Percentiles rank a stretch among this genome's conserved stretches.
phyloP scores from a whole-genome alignment of 1,140 invertebrate genomes.

The Cydia fagiglandana region DNA sequence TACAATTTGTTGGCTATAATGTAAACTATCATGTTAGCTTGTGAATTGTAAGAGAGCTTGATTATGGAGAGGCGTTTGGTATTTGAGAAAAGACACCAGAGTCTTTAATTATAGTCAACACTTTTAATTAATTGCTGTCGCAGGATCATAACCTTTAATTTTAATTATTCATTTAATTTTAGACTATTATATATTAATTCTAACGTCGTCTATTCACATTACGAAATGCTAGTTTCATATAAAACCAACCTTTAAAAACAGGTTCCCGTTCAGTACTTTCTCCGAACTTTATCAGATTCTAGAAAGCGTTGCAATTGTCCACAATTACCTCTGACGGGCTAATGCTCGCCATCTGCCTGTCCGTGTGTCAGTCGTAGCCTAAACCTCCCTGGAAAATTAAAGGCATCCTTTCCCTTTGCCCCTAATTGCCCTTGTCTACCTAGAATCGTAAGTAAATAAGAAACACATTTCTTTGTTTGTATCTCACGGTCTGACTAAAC shows the following conservation, averaged over 20 bases:
- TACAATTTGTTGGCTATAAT: too few species aligned
- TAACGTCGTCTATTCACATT: background rate
- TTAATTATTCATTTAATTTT: too few species aligned
- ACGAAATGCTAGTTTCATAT: background rate
- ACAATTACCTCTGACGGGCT: conserved; percentile 25
- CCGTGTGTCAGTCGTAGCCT: conserved; percentile 19
- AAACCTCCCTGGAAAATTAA: conserved; percentile 2
- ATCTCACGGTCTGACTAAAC: background rate
- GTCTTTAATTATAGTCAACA: background rate
- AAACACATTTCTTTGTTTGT: background rate
- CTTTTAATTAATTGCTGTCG: background rate
- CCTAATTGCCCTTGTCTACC: background rate
- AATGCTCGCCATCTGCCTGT: conserved; percentile 23
- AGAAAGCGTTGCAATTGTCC: conserved; percentile 29
- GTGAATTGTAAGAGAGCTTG: background rate
- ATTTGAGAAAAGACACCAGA: background rate
- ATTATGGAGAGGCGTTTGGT: background rate
- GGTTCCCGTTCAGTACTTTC: conserved; percentile 13
- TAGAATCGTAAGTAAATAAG: background rate
- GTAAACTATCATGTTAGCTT: too few species aligned
- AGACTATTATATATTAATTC: background rate
- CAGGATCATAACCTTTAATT: too few species aligned
- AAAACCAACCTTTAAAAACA: background rate
- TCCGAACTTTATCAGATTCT: conserved; percentile 23
- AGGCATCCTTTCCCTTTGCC: background rate